Evolutionary conservation across 2,797 vertebrate genomes (phyloP).

Genomic region (Microctenopoma steveboyesi): DNA sequence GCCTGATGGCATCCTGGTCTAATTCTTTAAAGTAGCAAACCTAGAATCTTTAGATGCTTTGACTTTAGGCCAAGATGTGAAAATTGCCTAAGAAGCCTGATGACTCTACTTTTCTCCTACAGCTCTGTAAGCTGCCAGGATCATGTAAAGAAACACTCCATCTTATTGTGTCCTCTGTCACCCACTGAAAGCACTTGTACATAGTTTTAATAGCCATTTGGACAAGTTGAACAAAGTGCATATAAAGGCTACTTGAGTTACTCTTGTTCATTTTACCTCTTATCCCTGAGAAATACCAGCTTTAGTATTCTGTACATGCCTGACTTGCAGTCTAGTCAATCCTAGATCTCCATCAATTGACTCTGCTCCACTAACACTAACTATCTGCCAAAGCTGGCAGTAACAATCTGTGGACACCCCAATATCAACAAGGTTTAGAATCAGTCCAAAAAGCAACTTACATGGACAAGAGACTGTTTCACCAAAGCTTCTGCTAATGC

Average conservation of each 20-base stretch:
- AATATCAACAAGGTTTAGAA: slow-evolving; percentile 20
- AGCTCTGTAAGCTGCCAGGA: slow-evolving; percentile 42
- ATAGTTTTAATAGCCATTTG: slow-evolving; percentile 43
- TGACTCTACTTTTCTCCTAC: slow-evolving; percentile 36
- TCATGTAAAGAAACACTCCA: slow-evolving; percentile 32
- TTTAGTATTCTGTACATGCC: slow-evolving; percentile 34
- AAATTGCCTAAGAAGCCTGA: slow-evolving; percentile 41
- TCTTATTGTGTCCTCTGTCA: slow-evolving; percentile 35
- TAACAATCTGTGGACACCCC: slow-evolving; percentile 21
- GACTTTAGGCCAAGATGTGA: slow-evolving; percentile 48
- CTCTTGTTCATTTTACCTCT: slow-evolving; percentile 21
- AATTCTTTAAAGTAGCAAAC: slow-evolving; percentile 32
- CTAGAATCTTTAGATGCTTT: slow-evolving; percentile 34
- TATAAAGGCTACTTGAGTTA: slow-evolving; percentile 25
- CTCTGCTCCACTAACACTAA: slow-evolving; percentile 15
- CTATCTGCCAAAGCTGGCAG: slow-evolving; percentile 25
- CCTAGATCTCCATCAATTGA: slow-evolving; percentile 39
- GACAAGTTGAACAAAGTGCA: slow-evolving; percentile 34
- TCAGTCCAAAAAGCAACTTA: slow-evolving; percentile 3
- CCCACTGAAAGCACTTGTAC: slow-evolving; percentile 41
- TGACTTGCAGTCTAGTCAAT: slow-evolving; percentile 16
- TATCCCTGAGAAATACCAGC: slow-evolving; percentile 18
- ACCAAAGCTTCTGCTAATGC: slow-evolving; percentile 3
- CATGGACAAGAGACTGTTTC: neutral
- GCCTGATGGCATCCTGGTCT: slow-evolving; percentile 17